Evolutionary conservation across 2,888 invertebrate genomes (phyloP).

Genomic region (Linyphia triangularis): DNA sequence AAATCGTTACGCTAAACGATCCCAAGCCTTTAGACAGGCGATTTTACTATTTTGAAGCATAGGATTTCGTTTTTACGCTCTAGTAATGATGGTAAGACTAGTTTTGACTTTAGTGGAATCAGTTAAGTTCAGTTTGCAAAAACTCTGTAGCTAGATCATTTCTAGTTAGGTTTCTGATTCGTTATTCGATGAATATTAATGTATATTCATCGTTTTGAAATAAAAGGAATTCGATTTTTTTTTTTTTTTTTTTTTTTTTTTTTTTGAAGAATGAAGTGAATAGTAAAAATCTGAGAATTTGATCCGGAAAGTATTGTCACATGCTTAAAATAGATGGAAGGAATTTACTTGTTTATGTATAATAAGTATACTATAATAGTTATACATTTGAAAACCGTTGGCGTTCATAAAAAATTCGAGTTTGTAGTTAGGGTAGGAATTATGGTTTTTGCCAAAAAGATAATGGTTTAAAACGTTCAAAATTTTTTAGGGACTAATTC

Average conservation of each 20-base stretch:
- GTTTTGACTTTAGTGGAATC: neutral
- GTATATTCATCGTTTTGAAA: neutral
- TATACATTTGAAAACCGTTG: no score
- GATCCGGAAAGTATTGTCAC: no score
- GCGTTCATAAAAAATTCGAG: no score
- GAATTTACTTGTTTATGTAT: no score
- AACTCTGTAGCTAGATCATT: neutral
- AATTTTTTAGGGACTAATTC: no score
- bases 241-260: no score
- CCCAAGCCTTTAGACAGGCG: neutral
- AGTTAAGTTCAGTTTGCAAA: neutral
- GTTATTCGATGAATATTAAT: neutral
- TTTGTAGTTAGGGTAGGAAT: no score
- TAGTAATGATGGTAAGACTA: neutral
- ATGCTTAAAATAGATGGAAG: no score
- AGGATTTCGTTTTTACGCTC: neutral
- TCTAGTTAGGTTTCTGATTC: neutral
- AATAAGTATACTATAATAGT: no score
- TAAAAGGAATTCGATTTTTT: no score
- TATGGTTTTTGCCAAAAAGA: no score
- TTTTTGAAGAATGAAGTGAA: neutral
- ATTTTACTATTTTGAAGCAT: constrained; percentile 38
- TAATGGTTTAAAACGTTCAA: no score
- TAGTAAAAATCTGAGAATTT: neutral
- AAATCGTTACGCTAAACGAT: constrained; percentile 44